Evolutionary conservation across 2,888 invertebrate species (phyloP).

Genomic region (Schizotus pectinicornis): DNA sequence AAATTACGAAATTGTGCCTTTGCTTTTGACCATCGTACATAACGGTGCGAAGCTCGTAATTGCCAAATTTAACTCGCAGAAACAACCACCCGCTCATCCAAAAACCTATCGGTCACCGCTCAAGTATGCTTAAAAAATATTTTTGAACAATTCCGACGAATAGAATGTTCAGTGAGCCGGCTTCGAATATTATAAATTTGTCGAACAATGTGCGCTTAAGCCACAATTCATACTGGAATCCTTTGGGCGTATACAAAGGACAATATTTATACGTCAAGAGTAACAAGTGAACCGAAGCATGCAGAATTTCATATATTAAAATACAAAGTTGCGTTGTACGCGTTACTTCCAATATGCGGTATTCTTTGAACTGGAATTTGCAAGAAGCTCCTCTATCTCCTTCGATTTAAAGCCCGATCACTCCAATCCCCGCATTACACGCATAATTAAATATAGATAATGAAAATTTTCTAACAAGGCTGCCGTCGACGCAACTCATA

Average conservation of each 20-base stretch:
- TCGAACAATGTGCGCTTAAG: conserved; percentile 42
- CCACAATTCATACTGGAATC: conserved; percentile 39
- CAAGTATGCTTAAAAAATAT: conserved; percentile 6
- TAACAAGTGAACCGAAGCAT: conserved; percentile 55
- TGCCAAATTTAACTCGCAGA: conserved; percentile 21
- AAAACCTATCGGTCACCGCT: conserved; percentile 13
- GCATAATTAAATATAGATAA: conserved; percentile 51
- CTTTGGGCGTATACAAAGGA: conserved; percentile 45
- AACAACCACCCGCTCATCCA: conserved; percentile 16
- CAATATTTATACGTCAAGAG: conserved; percentile 53
- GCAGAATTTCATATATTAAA: conserved; percentile 55
- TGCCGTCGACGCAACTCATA: conserved; percentile 20
- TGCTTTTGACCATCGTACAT: conserved; percentile 22
- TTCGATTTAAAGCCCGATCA: conserved; percentile 40
- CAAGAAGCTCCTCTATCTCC: conserved; percentile 47
- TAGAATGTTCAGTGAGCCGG: conserved; percentile 33
- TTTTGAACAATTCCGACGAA: conserved; percentile 7
- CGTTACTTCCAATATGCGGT: conserved; percentile 48
- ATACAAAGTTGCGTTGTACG: conserved; percentile 56
- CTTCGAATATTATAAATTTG: conserved; percentile 43
- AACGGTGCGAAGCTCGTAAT: conserved; percentile 21
- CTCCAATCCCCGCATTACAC: conserved; percentile 50
- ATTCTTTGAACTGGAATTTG: conserved; percentile 51
- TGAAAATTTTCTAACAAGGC: conserved; percentile 45
- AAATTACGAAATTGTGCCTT: conserved; percentile 24